These are phyloP conservation scores for Pachypeltis micranthus DNA, from an alignment of 1,140 invertebrate genomes.

Conservation along the genomic window DNA sequence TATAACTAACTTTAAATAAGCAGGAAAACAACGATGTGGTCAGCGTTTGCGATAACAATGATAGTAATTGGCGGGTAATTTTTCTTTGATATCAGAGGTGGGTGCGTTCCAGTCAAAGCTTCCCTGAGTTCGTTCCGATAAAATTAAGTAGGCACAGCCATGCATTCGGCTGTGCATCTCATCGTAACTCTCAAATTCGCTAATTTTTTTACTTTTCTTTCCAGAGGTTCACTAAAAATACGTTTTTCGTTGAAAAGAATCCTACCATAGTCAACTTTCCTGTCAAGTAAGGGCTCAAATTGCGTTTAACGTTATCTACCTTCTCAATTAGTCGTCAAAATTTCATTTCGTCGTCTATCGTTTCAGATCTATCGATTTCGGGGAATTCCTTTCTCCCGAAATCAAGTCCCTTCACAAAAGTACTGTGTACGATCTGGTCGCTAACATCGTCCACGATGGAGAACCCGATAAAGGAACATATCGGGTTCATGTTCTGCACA, in stretches of 20 bases:
- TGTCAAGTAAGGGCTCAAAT: slow-evolving; percentile 67
- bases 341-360: slow-evolving; percentile 10
- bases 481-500: slow-evolving; percentile 89
- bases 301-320: neutral
- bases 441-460: slow-evolving; percentile 97
- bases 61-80: no score
- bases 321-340: neutral
- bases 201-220: slow-evolving; percentile 30
- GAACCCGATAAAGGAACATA: slow-evolving; percentile 89
- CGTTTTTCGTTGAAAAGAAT: slow-evolving; percentile 98
- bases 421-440: slow-evolving; percentile 90
- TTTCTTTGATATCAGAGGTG: no score
- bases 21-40: no score
- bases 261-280: slow-evolving; percentile 99
- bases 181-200: neutral
- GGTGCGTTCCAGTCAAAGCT: no score
- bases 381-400: slow-evolving; percentile 82
- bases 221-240: slow-evolving; percentile 94
- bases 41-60: no score
- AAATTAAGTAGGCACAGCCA: no score
- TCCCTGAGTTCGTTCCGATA: no score
- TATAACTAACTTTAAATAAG: no score
- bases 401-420: slow-evolving; percentile 62
- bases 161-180: neutral
- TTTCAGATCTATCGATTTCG: slow-evolving; percentile 89